These are phyloP conservation scores for Tonatia bakeri DNA, from an alignment of 2,113 vertebrate species.

Conservation along the genomic window DNA sequence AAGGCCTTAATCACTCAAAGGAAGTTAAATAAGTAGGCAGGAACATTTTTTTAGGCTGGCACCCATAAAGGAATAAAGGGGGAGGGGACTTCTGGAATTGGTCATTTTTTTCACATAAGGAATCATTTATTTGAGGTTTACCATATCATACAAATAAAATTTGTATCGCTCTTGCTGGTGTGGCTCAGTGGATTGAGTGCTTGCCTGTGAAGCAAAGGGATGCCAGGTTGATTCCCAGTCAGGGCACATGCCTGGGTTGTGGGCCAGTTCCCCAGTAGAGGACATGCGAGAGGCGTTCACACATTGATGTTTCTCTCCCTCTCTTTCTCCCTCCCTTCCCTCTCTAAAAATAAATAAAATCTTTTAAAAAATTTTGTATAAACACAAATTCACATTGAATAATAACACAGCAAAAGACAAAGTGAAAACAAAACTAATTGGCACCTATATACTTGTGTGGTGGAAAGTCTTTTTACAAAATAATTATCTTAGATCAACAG, in stretches of 20 bases:
- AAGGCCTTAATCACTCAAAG: conserved; percentile 34
- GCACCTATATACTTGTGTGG: conserved; percentile 85
- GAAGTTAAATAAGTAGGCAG: conserved; percentile 8
- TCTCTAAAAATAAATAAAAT: no score
- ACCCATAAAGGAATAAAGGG: background rate
- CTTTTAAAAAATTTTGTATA: conserved; percentile 66
- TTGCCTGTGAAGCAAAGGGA: no score
- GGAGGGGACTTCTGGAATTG: background rate
- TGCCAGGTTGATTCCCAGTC: no score
- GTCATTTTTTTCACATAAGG: conserved; percentile 68
- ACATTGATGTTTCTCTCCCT: no score
- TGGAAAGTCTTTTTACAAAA: conserved; percentile 87
- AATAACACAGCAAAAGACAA: conserved; percentile 83
- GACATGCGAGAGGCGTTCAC: no score
- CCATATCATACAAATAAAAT: conserved; percentile 85
- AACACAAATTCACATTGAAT: conserved; percentile 84
- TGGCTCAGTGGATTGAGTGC: no score
- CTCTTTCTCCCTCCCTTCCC: no score
- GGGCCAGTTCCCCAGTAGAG: no score
- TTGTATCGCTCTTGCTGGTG: conserved; percentile 63
- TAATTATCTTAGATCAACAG: conserved; percentile 37
- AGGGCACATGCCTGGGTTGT: no score
- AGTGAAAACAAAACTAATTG: conserved; percentile 82
- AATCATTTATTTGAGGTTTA: conserved; percentile 85
- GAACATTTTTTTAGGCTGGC: background rate